Conservation (phyloP, 2,797 vertebrate genomes). For the Acrocephalus scirpaceus region DNA sequence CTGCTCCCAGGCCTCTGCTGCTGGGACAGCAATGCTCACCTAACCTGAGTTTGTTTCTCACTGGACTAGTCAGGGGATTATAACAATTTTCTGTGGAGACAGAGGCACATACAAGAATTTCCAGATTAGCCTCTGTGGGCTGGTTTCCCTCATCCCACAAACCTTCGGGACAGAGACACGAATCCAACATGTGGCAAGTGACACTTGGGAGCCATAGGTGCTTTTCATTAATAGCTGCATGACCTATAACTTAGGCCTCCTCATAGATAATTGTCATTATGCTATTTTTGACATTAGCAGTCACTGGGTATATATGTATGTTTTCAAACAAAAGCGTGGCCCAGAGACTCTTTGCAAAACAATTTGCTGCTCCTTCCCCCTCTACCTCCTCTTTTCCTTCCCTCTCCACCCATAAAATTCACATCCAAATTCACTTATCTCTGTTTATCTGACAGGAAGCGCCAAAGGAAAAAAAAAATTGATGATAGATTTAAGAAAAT, state of each 20-base stretch:
- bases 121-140: background rate
- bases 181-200: background rate
- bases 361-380: conserved; percentile 17
- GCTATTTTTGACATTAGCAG: conserved; percentile 1
- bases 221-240: background rate
- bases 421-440: conserved; percentile 27
- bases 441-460: background rate
- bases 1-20: background rate
- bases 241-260: background rate
- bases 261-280: background rate
- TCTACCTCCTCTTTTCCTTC: conserved; percentile 55
- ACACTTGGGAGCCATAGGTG: background rate
- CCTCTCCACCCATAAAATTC: conserved; percentile 37
- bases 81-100: background rate
- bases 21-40: background rate
- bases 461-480: background rate
- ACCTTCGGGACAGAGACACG: background rate
- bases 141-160: background rate
- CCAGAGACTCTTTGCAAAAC: conserved; percentile 30
- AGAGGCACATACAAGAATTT: background rate
- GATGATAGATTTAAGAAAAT: background rate
- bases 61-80: background rate
- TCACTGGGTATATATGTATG: background rate
- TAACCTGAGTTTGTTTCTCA: background rate
- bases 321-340: conserved; percentile 51